Evolutionary conservation across 1,140 invertebrate species (phyloP), one percentile per base, ranked within the genome.

Genomic region (Brachionus paranguensis): DNA sequence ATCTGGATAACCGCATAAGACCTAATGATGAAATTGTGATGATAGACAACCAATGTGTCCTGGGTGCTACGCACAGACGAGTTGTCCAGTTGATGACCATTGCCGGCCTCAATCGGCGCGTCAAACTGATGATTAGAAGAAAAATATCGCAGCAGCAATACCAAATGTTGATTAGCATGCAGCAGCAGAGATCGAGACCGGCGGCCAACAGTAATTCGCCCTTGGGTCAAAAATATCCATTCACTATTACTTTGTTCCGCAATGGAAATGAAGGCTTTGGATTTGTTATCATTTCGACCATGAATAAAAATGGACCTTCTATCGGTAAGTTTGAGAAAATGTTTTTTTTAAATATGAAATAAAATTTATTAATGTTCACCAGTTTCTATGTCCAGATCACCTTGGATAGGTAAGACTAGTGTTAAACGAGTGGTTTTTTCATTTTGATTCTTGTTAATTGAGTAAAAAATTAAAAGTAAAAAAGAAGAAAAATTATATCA

Each of bases 221-320:
- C 1, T 6, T 55, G 14, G 53, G 24, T 74, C 50, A 65, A 53
- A 79, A 85, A 47, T 89, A 90, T 81, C 91, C 92, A 0, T 95
- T 96, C 86, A 94, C 97, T 87, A 94, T 97, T 11, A 93, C 94
- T 10, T 94, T 99, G 0, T 94, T 93, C 50, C 91, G 96, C 78
- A 93, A 93, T 88, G 95, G 98, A 86, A 95, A 93, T 84, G 97
- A 99, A 90, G 97, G 97, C 10, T 99, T 99, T 90, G 97, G 97
- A 20, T 99, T 99, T 90, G 96, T 99, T 24, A 97, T 99, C 78
- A 98, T 99, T 86, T 98, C 96, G 0, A 97, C 96, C 11, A 94
- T 96, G 1, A 96, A 96, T 86, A 95, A 94, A 91, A 93, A 94
- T 84, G 95, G 95, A 43, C 95, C 95, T 1, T 96, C 95, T 41